Conservation (phyloP, 2,888 invertebrate species). For the Chrysodeixis includens region DNA sequence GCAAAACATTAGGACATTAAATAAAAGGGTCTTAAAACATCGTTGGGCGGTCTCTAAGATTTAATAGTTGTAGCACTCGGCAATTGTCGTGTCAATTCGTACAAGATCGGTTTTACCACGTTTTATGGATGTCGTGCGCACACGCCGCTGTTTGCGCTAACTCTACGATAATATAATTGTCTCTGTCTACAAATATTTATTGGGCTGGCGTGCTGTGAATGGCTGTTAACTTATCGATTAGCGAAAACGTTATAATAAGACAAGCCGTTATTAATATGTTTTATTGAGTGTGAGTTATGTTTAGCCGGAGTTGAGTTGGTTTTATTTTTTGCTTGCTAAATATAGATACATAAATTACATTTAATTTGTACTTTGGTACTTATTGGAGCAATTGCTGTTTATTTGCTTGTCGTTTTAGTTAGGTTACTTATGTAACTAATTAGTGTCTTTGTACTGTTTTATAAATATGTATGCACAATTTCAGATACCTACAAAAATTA, state of each 20-base stretch:
- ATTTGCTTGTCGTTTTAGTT: background rate
- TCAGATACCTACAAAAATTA: too few relatives aligned
- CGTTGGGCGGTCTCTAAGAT: conserved; percentile 53
- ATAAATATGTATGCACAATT: too few relatives aligned
- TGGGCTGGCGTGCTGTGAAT: conserved; percentile 53
- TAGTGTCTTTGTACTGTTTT: too few relatives aligned
- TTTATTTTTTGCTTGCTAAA: background rate
- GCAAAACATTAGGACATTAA: conserved; percentile 3
- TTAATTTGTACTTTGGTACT: background rate
- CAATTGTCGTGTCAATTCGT: conserved; percentile 73
- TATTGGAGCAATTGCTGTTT: background rate
- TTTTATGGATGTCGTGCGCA: conserved; percentile 76
- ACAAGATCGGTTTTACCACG: conserved; percentile 62
- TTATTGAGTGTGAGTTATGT: conserved; percentile 19
- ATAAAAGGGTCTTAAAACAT: conserved; percentile 14
- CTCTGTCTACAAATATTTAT: conserved; percentile 62
- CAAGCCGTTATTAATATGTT: conserved; percentile 38
- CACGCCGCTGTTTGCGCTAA: conserved; percentile 59
- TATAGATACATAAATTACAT: background rate
- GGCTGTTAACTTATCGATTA: conserved; percentile 57
- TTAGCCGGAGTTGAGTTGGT: background rate
- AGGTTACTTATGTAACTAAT: background rate
- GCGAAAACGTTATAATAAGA: conserved; percentile 59
- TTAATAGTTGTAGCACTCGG: conserved; percentile 66
- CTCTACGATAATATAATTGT: conserved; percentile 70